A percentile compares a stretch with the other conserved stretches of the same genome.
Evolutionary conservation across 2,113 vertebrate genomes (phyloP).

Genomic region (Turdus rufiventris): DNA sequence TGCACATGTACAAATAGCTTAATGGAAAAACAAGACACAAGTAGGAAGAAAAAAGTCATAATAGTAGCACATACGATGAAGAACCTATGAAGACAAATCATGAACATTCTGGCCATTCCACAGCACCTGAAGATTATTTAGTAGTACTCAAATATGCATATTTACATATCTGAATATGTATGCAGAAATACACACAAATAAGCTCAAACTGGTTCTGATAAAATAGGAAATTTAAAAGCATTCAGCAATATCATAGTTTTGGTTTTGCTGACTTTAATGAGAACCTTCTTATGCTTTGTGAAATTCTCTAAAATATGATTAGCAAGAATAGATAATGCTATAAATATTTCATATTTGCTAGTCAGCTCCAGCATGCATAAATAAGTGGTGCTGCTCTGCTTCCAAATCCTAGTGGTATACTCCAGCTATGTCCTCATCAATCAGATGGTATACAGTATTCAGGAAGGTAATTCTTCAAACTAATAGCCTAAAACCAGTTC

Average conservation of each 20-base stretch:
- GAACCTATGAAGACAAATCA: not conserved
- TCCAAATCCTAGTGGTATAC: not conserved
- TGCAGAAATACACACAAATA: not conserved
- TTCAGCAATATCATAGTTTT: not conserved
- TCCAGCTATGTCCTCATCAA: constrained; percentile 6
- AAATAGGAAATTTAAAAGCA: not conserved
- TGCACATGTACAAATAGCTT: not conserved
- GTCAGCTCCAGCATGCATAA: not conserved
- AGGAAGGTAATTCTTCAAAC: constrained; percentile 49
- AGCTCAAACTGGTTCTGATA: not conserved
- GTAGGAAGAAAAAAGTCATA: not conserved
- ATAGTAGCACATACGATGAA: not conserved
- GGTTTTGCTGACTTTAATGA: not conserved
- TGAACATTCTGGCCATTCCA: not conserved
- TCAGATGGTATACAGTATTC: not conserved
- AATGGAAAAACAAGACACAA: not conserved
- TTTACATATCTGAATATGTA: not conserved
- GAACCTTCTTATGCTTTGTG: not conserved
- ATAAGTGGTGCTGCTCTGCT: not conserved
- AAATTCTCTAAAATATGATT: not conserved
- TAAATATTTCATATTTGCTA: not conserved
- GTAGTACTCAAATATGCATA: not conserved
- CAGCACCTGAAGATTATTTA: not conserved
- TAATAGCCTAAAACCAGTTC: constrained; percentile 46
- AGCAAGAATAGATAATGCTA: not conserved